These are phyloP conservation scores for Troides oblongomaculatus DNA, from an alignment of 2,888 invertebrate genomes.

Conservation along the genomic window DNA sequence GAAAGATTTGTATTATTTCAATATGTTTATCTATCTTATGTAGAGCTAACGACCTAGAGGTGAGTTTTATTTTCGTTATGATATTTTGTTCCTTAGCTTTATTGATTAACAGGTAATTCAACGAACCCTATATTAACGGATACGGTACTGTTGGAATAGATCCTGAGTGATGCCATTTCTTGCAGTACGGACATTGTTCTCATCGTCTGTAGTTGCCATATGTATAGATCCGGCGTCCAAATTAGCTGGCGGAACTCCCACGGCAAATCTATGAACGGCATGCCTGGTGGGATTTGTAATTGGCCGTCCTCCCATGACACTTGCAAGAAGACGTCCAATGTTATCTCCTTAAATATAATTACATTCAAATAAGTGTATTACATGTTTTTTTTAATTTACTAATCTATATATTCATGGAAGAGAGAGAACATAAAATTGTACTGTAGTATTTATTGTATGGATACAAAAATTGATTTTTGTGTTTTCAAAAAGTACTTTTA, in stretches of 20 bases:
- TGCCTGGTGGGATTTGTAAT: conserved; percentile 66
- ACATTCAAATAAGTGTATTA: neutral
- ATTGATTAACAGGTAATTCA: neutral
- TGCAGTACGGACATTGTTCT: conserved; percentile 81
- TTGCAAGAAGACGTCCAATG: conserved; percentile 82
- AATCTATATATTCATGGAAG: neutral
- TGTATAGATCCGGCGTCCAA: conserved; percentile 83
- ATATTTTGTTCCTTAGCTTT: too few relatives aligned
- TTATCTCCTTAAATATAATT: conserved; percentile 76
- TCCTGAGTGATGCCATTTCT: conserved; percentile 81
- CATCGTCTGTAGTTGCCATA: conserved; percentile 82
- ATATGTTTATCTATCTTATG: too few relatives aligned
- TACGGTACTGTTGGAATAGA: conserved; percentile 82
- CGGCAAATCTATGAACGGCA: conserved; percentile 79
- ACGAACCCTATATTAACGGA: conserved; percentile 83
- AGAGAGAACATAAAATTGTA: neutral
- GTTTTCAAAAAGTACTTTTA: too few relatives aligned
- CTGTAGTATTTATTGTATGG: too few relatives aligned
- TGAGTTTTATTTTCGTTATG: neutral
- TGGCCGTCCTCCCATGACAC: conserved; percentile 82
- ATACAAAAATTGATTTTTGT: too few relatives aligned
- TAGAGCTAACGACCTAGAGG: neutral
- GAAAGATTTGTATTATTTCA: too few relatives aligned
- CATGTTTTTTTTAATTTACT: neutral
- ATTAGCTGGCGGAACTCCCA: conserved; percentile 81